A percentile compares a stretch with the other conserved stretches of the same genome.
These are phyloP conservation scores for Nycticebus coucang DNA, from an alignment of 2,113 vertebrate genomes.

Conservation along the genomic window DNA sequence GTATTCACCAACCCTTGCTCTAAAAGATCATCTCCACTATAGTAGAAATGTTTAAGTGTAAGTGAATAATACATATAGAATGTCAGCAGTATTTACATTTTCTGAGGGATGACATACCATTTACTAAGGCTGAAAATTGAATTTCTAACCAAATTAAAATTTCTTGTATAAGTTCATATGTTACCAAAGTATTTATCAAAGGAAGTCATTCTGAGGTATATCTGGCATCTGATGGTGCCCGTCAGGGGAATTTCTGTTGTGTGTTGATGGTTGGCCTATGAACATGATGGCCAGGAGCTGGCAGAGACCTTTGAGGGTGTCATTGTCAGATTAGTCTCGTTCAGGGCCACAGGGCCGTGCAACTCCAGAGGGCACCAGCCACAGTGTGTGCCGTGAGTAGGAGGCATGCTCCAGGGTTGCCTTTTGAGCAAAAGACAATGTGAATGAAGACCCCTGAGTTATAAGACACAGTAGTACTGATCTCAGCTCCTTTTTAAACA, in stretches of 20 bases:
- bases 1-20: neutral
- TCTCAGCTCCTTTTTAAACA: neutral
- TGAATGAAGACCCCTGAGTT: neutral
- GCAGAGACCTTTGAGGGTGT: neutral
- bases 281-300: neutral
- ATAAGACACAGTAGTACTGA: neutral
- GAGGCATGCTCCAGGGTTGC: neutral
- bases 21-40: neutral
- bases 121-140: constrained; percentile 70
- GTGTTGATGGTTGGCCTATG: neutral
- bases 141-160: constrained; percentile 60
- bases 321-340: neutral
- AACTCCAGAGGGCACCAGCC: neutral
- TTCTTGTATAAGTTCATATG: constrained; percentile 38
- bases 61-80: constrained; percentile 27
- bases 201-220: neutral
- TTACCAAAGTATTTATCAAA: constrained; percentile 63
- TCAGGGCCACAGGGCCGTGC: neutral
- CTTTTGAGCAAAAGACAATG: neutral
- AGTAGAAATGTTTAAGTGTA: neutral
- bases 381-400: fast-evolving
- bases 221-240: neutral
- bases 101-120: constrained; percentile 36
- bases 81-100: constrained; percentile 49
- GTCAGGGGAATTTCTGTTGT: neutral